Evolutionary conservation across 2,113 vertebrate genomes (phyloP).

Genomic region (Pelvicachromis taeniatus): DNA sequence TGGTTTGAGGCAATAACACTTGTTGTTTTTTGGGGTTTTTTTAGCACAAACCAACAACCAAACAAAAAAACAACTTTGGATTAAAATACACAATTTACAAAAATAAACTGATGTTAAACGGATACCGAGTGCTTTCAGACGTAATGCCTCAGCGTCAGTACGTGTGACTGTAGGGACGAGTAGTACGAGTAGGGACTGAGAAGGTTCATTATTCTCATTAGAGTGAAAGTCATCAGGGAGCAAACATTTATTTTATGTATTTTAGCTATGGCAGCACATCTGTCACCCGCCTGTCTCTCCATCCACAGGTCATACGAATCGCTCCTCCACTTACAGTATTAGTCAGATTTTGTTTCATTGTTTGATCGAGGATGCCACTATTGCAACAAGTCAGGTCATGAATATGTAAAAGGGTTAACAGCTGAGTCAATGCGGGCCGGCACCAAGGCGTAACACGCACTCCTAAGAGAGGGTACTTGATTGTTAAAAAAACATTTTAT

Average conservation of each 20-base stretch:
- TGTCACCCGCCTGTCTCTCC: not conserved
- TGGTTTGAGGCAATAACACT: not conserved
- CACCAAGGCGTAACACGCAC: no score
- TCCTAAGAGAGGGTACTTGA: no score
- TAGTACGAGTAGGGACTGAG: not conserved
- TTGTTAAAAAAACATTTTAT: not conserved
- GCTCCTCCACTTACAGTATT: accelerated
- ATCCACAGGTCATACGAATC: not conserved
- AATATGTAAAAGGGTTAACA: not conserved
- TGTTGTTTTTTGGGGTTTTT: no score
- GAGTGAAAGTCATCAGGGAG: not conserved
- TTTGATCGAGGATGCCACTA: not conserved
- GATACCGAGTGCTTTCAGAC: not conserved
- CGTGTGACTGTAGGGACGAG: not conserved
- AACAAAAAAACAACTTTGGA: not conserved
- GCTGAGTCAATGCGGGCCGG: no score
- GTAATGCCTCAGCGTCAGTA: not conserved
- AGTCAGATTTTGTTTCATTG: not conserved
- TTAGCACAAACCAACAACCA: not conserved
- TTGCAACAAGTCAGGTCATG: not conserved
- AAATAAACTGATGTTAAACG: not conserved
- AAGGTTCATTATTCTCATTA: not conserved
- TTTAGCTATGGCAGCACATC: not conserved
- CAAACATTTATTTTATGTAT: not conserved
- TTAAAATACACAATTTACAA: not conserved